Conservation (phyloP, 2,888 invertebrate genomes). For the Sinohyriopsis cumingii region DNA sequence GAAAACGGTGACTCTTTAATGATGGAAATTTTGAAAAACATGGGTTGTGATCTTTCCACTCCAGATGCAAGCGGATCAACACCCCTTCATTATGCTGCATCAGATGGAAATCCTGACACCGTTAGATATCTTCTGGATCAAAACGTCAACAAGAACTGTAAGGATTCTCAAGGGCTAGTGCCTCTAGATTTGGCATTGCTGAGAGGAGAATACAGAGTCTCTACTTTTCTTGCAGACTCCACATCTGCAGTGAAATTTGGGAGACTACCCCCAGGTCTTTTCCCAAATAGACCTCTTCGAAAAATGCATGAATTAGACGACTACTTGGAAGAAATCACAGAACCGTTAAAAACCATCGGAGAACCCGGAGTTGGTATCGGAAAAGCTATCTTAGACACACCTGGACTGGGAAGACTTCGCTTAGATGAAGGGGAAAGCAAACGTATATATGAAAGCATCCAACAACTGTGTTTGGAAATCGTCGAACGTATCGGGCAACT, state of each 20-base stretch:
- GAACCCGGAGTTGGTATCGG: not conserved
- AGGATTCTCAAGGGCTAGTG: not conserved
- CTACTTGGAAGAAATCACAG: constrained; percentile 10
- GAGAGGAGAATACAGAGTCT: constrained; percentile 7
- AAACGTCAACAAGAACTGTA: not conserved
- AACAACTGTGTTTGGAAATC: constrained; percentile 1
- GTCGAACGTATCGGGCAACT: constrained; percentile 16
- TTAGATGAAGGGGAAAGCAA: constrained; percentile 7
- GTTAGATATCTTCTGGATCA: not conserved
- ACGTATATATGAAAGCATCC: constrained; percentile 6
- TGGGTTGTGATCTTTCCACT: not conserved
- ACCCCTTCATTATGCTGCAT: constrained; percentile 7
- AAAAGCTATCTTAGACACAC: constrained; percentile 3
- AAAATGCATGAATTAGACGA: constrained; percentile 9
- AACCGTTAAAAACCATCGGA: constrained; percentile 1
- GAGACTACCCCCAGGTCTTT: constrained; percentile 11
- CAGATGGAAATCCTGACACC: constrained; percentile 8
- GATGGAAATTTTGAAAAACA: constrained; percentile 1
- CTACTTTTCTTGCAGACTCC: not conserved
- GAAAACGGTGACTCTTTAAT: constrained; percentile 13
- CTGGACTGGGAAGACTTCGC: constrained; percentile 10
- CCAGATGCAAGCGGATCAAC: not conserved
- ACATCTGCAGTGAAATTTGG: constrained; percentile 12
- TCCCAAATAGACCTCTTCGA: constrained; percentile 17
- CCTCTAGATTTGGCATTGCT: constrained; percentile 2